Evolutionary conservation across 2,113 vertebrate genomes (phyloP), one percentile per base, ranked within the genome.

Genomic region (Casuarius casuarius): DNA sequence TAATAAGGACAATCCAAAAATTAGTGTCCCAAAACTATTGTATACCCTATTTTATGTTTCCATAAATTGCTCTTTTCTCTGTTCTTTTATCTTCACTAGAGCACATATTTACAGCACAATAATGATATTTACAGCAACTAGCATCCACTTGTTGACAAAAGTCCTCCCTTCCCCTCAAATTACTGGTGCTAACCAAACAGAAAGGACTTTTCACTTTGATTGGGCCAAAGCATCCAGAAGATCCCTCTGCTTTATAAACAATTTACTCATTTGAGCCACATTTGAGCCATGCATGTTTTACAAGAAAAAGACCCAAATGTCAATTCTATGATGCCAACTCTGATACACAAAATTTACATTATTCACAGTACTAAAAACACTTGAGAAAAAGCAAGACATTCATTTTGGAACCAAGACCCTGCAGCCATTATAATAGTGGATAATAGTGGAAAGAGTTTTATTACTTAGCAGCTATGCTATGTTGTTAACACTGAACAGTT

Each of bases 341-440:
- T 46, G 31, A 75, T 67, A 84, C 17, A 59, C n/a, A 89, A 87
- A 91, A 85, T 51, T 40, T 85, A 94, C 31, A 46, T 67, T 92
- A 84, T 80, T 93, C 89, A 28, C 67, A 79, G n/a, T 80, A 74
- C 52, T 94, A 92, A 89, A 81, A 94, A 25, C 56, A 76, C 28
- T 84, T 94, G 49, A 87, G 74, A 54, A 92, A 89, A 21, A 74
- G 0, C 29, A 35, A 87, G 23, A 35, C 16, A 51, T 87, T 89
- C 95, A 65, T 72, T 96, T 94, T 94, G 67, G 46, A 94, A 84
- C 21, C 62, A 70, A 85, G 31, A 76, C 5, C 29, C 66, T 66
- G 28, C 40, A 92, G 42, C 35, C 12, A 31, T 76, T 35, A 38
- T 79, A 91, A 80, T 3, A 22, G n/a, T 70, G 10, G 58, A 65